Evolutionary conservation across 2,113 vertebrate species (phyloP).

Genomic region (Ciconia stormi): DNA sequence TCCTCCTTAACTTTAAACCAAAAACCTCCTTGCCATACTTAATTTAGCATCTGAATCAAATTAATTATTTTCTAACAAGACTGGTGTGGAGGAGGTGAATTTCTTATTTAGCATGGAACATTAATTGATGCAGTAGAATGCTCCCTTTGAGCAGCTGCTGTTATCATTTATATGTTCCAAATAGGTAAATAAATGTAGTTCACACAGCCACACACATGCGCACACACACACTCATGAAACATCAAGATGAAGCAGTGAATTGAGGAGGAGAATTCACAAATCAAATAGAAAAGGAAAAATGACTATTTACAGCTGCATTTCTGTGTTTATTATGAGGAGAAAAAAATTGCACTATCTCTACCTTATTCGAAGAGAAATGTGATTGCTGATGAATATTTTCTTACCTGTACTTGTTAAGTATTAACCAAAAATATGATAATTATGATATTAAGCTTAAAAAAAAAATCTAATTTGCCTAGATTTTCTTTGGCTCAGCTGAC

Average conservation of each 20-base stretch:
- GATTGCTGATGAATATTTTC: conserved; percentile 7
- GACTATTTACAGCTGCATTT: neutral
- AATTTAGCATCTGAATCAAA: conserved; percentile 72
- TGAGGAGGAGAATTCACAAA: neutral
- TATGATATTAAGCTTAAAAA: neutral
- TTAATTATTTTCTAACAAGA: conserved; percentile 73
- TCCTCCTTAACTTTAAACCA: conserved; percentile 61
- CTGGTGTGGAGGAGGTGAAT: conserved; percentile 39
- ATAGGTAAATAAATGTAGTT: neutral
- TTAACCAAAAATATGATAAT: neutral
- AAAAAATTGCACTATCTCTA: neutral
- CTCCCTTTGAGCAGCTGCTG: conserved; percentile 41
- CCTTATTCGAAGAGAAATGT: neutral
- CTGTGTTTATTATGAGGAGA: neutral
- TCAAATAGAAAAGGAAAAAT: neutral
- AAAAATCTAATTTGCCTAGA: neutral
- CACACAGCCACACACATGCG: neutral
- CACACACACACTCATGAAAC: neutral
- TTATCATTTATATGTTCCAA: neutral
- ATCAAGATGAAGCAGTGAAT: neutral
- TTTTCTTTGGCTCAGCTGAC: neutral
- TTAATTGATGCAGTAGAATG: conserved; percentile 46
- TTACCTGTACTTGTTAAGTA: neutral
- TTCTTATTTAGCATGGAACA: conserved; percentile 52
- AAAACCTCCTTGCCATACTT: conserved; percentile 64